Conservation (phyloP, 2,888 invertebrate genomes). For the Melikaiella ostensackeni region DNA sequence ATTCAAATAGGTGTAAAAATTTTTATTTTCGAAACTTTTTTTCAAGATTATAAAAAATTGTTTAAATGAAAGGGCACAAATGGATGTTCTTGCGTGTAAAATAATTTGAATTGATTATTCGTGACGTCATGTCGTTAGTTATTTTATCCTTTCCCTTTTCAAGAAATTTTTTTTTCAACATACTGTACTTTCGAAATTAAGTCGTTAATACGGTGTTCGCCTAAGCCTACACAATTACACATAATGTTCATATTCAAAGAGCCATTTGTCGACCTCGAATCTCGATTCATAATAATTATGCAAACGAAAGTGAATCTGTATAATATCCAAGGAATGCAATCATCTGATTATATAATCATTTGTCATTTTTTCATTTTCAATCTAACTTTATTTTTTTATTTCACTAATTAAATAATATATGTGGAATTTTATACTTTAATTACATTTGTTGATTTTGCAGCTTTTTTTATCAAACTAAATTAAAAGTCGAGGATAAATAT, state of each 20-base stretch:
- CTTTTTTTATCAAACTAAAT: too few relatives aligned
- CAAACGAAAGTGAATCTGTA: background rate
- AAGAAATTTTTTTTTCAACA: background rate
- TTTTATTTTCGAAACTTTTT: too few relatives aligned
- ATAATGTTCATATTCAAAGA: background rate
- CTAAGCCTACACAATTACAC: conserved; percentile 13
- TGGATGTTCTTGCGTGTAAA: too few relatives aligned
- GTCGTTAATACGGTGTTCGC: conserved; percentile 3
- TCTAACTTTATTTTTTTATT: background rate
- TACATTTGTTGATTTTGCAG: too few relatives aligned
- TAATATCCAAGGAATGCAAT: background rate
- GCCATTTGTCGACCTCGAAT: conserved; percentile 1
- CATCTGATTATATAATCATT: background rate
- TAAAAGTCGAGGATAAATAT: too few relatives aligned
- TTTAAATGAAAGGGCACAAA: too few relatives aligned
- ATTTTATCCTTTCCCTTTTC: background rate
- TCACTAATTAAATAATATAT: background rate
- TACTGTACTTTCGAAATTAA: background rate
- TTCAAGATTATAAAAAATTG: too few relatives aligned
- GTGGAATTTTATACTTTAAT: too few relatives aligned
- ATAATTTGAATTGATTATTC: background rate
- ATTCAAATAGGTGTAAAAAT: background rate
- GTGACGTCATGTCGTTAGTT: background rate
- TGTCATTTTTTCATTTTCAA: background rate
- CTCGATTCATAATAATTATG: conserved; percentile 22